Base-by-base conservation (phyloP, 1,140 invertebrate species). In the Drosophila serrata region DNA sequence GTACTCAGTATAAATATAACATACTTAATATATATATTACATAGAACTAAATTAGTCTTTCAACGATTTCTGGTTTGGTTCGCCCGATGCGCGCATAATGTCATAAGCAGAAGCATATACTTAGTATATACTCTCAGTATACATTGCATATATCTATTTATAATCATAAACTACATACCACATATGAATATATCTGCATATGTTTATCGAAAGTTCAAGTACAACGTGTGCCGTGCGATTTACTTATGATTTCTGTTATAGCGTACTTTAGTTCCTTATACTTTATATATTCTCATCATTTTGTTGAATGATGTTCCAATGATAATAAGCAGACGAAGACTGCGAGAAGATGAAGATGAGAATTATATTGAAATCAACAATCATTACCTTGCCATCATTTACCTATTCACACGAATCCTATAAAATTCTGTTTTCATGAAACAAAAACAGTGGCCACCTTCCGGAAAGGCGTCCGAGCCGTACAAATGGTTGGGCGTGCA, bases 391-490 rank as follows among this genome's bases (percentile, higher is more conserved):
- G 82, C 73, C 90, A 79, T 91, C 88, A 92, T 92, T 91, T 91
- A 92, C 91, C 87, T 92, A 86, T 92, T 92, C 88, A 91, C 80
- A 92, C 91, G 77, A 82, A 90, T 92, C 91, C 91, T 92, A 90
- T 91, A 92, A 88, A 92, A 91, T 86, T 92, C 81, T 92, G 88
- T 92, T 88, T 92, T 92, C 91, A 91, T 92, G 92, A 92, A 88
- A 85, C 86, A 80, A 74, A 88, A 86, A 92, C 95, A 99, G 98
- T 99, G 97, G 97, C 98, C 93, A 98, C 98, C 94, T 99, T 99
- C 97, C 98, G 98, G 96, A 99, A 99, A 95, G 98, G 98, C 95
- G 98, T 99, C 93, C 97, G 98, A 93, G 98, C 98, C 94, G 97
- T 99, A 94, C 98, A 98, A 95, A 97, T 98, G 95, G 97, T 98